Evolutionary conservation across 2,888 invertebrate genomes (phyloP).

Genomic region (Amiota communis): DNA sequence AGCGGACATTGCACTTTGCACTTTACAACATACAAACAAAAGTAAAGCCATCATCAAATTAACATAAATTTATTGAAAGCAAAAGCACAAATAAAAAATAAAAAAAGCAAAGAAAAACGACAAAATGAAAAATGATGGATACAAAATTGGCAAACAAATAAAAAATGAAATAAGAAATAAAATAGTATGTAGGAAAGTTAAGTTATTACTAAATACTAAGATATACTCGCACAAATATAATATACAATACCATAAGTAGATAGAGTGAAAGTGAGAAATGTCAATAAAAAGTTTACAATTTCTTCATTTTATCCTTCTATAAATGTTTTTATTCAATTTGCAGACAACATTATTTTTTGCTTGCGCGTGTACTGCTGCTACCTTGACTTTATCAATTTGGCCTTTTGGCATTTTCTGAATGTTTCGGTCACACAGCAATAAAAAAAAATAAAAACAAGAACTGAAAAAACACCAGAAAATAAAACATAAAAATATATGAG

Average conservation of each 20-base stretch:
- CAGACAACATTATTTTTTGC: no score
- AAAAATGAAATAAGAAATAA: no score
- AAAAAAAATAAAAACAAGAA: not conserved
- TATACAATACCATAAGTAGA: no score
- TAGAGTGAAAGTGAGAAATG: no score
- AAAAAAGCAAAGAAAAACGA: not conserved
- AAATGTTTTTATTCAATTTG: not conserved
- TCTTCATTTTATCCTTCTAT: not conserved
- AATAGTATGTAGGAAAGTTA: no score
- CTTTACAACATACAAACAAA: no score
- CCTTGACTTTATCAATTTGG: constrained; percentile 27
- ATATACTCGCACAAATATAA: no score
- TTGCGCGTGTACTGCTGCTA: not conserved
- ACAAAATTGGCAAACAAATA: no score
- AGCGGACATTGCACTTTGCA: constrained; percentile 22
- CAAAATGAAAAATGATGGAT: no score
- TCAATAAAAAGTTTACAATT: not conserved
- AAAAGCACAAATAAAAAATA: not conserved
- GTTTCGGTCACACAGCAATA: no score
- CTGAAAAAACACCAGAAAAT: not conserved
- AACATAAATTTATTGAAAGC: constrained; percentile 17
- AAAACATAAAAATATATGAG: not conserved
- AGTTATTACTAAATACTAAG: no score
- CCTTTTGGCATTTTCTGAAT: constrained; percentile 15
- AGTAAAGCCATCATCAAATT: constrained; percentile 16